Percentiles rank a stretch among this genome's conserved stretches.
Evolutionary conservation across 53 echinoderm and acorn worm species (phyloP).

Genomic region (Apostichopus leukothele): DNA sequence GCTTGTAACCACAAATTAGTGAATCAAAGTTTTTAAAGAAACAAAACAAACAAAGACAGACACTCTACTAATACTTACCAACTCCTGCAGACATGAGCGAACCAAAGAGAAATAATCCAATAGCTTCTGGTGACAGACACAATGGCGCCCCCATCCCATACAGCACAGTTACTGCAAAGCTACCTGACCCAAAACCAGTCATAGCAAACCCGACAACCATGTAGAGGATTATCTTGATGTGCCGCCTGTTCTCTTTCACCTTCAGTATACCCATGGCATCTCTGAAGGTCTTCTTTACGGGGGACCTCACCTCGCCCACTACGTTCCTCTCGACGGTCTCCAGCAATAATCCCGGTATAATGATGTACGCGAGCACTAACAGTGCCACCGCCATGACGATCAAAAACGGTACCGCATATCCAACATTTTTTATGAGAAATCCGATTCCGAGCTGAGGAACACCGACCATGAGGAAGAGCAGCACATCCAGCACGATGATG

Average conservation of each 20-base stretch:
- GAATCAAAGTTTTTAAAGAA: too few relatives aligned
- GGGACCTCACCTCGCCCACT: neutral
- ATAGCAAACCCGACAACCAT: conserved; percentile 33
- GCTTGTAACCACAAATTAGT: too few relatives aligned
- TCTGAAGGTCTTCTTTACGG: conserved; percentile 3
- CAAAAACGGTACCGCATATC: conserved; percentile 41
- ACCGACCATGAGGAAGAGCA: conserved; percentile 48
- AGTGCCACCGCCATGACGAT: conserved; percentile 6
- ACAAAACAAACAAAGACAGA: too few relatives aligned
- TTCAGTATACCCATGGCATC: conserved; percentile 19
- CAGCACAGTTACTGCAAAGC: conserved; percentile 40
- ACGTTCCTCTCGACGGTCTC: conserved; percentile 44
- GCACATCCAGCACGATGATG: conserved; percentile 59
- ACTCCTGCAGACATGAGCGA: conserved; percentile 37
- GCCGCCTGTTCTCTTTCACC: conserved; percentile 47
- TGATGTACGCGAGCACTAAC: conserved; percentile 26
- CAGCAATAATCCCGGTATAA: conserved; percentile 30
- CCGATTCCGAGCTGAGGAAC: conserved; percentile 62
- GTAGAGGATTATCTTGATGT: conserved; percentile 28
- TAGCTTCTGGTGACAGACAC: conserved; percentile 69
- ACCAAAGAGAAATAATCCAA: conserved; percentile 72
- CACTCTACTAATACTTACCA: conserved; percentile 42
- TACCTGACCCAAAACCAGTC: conserved; percentile 9
- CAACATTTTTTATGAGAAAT: conserved; percentile 47
- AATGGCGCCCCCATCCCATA: conserved; percentile 78